Conservation (phyloP, 1,140 invertebrate genomes). For the Musca vetustissima region DNA sequence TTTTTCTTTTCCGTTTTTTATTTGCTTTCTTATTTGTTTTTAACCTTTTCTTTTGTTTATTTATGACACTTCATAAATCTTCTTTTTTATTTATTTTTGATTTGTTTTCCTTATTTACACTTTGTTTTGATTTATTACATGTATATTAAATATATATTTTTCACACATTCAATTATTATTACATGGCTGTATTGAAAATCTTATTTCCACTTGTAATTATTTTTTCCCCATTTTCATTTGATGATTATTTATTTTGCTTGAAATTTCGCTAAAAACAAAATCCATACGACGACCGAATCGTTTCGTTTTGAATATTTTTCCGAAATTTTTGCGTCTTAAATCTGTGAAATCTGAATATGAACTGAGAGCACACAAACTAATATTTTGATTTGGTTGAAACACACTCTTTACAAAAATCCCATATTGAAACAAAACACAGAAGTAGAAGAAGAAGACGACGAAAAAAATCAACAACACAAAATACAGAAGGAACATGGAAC, state of each 20-base stretch:
- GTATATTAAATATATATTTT: too few species aligned
- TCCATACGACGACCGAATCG: not conserved
- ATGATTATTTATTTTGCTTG: not conserved
- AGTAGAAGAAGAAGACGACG: not conserved
- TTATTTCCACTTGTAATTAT: too few species aligned
- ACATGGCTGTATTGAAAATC: too few species aligned
- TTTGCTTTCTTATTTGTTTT: not conserved
- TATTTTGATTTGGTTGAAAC: conserved; percentile 16
- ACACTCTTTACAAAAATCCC: conserved; percentile 13
- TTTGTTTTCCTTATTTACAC: not conserved
- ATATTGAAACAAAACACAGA: not conserved
- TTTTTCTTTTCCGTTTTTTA: conserved; percentile 6
- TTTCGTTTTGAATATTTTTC: conserved; percentile 1
- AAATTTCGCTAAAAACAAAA: conserved; percentile 13
- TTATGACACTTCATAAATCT: not conserved
- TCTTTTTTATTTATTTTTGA: not conserved
- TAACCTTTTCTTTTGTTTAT: conserved; percentile 2
- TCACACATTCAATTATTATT: too few species aligned
- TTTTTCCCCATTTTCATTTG: not conserved
- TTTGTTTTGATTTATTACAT: not conserved
- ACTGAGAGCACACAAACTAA: conserved; percentile 9
- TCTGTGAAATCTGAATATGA: conserved; percentile 23
- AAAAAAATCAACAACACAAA: too few species aligned
- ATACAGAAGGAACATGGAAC: conserved; percentile 5
- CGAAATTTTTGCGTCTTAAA: conserved; percentile 8